Evolutionary conservation across 2,113 vertebrate species (phyloP).

Genomic region (Osmerus eperlanus): DNA sequence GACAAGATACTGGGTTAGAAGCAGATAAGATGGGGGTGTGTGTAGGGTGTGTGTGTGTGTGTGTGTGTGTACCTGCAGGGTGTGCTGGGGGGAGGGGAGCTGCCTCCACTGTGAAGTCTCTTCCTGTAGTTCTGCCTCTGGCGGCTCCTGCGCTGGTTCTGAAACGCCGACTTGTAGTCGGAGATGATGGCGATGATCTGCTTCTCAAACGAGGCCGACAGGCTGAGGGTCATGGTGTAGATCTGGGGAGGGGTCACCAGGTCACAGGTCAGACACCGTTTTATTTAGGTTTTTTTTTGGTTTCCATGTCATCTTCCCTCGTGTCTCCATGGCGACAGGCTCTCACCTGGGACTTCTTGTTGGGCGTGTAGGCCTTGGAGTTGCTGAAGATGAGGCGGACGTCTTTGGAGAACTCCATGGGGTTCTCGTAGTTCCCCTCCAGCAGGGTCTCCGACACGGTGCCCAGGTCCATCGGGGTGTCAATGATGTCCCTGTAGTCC

Average conservation of each 20-base stretch:
- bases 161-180: constrained; percentile 88
- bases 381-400: constrained; percentile 96
- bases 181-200: constrained; percentile 90
- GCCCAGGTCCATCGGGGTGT: constrained; percentile 94
- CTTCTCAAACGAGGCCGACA: constrained; percentile 94
- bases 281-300: not conserved
- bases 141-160: constrained; percentile 80
- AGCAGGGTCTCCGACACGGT: constrained; percentile 89
- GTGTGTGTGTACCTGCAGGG: constrained; percentile 72
- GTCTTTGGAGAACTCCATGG: constrained; percentile 94
- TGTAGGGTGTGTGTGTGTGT: not conserved
- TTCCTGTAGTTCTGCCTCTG: constrained; percentile 80
- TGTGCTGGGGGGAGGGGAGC: constrained; percentile 77
- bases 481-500: constrained; percentile 91
- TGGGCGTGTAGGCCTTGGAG: constrained; percentile 96
- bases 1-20: constrained; percentile 24
- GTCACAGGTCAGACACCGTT: not conserved
- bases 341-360: constrained; percentile 95
- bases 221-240: constrained; percentile 93
- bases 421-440: constrained; percentile 88
- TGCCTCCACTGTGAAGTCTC: constrained; percentile 83
- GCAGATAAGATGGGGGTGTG: not conserved
- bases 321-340: not conserved
- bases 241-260: constrained; percentile 71
- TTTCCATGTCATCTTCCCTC: not conserved